Conservation (phyloP, 2,113 vertebrate genomes). For the Callipepla californica region DNA sequence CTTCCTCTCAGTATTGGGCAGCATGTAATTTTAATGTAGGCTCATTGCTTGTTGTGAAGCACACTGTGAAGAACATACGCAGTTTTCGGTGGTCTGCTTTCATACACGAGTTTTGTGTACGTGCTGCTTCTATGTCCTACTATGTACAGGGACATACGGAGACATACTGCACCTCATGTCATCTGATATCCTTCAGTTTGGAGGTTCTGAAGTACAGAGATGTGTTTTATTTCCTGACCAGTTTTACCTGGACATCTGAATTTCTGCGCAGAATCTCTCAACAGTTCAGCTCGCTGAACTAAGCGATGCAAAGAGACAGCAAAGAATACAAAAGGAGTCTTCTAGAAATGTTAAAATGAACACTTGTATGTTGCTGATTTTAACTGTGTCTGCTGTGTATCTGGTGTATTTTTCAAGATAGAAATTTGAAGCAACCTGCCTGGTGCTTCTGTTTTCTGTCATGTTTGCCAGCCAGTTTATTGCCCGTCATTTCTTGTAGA, state of each 20-base stretch:
- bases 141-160: neutral
- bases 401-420: neutral
- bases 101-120: fast-evolving
- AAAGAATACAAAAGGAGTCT: neutral
- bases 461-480: neutral
- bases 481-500: neutral
- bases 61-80: neutral
- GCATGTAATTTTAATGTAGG: neutral
- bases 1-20: neutral
- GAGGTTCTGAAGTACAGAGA: neutral
- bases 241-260: neutral
- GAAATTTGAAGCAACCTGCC: neutral
- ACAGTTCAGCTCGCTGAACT: neutral
- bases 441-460: slow-evolving; percentile 19
- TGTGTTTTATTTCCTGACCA: neutral
- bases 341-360: neutral
- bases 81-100: neutral
- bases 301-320: neutral
- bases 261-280: neutral
- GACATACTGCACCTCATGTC: neutral
- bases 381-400: neutral
- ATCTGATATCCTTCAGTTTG: neutral
- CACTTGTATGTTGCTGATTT: neutral
- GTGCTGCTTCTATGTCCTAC: neutral
- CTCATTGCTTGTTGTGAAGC: neutral